A percentile compares a stretch with the other conserved stretches of the same genome.
These are phyloP conservation scores for Drosophila subobscura DNA, from an alignment of 1,140 invertebrate species.

Conservation along the genomic window DNA sequence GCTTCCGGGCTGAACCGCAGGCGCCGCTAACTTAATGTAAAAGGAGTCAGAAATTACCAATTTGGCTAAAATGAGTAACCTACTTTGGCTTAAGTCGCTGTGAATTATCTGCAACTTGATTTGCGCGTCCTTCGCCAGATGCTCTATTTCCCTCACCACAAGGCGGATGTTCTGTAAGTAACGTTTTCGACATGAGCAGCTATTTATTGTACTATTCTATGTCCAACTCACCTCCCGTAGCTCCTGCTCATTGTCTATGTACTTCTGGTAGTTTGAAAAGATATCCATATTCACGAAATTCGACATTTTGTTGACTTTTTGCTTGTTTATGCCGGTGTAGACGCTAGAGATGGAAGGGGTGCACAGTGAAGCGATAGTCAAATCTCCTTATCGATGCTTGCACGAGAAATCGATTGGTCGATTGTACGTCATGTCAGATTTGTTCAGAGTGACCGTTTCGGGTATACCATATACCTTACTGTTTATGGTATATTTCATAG, in stretches of 20 bases:
- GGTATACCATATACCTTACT: no score
- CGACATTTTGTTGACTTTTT: conserved; percentile 54
- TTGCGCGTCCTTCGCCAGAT: conserved; percentile 87
- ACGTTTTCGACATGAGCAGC: not conserved
- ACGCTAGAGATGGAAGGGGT: conserved; percentile 5
- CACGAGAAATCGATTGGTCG: not conserved
- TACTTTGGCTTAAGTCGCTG: conserved; percentile 85
- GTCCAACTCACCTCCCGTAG: conserved; percentile 85
- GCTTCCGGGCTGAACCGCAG: conserved; percentile 85
- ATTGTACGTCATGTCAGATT: not conserved
- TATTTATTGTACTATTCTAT: not conserved
- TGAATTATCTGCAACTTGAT: conserved; percentile 90
- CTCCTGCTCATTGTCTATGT: conserved; percentile 87
- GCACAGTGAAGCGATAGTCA: not conserved
- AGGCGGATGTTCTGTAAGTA: conserved; percentile 87
- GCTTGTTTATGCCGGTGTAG: conserved; percentile 56
- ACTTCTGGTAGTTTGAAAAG: conserved; percentile 87
- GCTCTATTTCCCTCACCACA: conserved; percentile 88
- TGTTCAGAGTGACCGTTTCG: not conserved
- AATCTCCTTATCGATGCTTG: conserved; percentile 1
- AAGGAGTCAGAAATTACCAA: no score
- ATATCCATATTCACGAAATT: conserved; percentile 84
- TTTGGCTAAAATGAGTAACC: conserved; percentile 71
- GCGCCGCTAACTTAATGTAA: conserved; percentile 75
- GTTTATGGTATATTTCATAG: no score